A percentile compares a stretch with the other conserved stretches of the same genome.
These are phyloP conservation scores for Apodemia duryi DNA, from an alignment of 2,888 invertebrate species.

Conservation along the genomic window DNA sequence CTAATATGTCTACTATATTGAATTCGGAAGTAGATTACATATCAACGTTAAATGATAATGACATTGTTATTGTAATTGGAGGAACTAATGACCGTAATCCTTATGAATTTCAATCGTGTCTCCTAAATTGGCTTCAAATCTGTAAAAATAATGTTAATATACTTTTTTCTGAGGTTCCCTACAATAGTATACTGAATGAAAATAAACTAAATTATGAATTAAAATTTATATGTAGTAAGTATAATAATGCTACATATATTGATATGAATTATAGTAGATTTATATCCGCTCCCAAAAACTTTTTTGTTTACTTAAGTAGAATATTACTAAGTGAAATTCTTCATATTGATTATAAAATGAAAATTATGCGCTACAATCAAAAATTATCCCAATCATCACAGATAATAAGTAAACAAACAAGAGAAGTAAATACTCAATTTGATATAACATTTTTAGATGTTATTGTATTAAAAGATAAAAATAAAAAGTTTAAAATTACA, in stretches of 20 bases:
- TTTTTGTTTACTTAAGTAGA: background rate
- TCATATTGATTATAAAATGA: no score
- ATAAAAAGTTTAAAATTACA: no score
- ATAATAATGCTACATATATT: background rate
- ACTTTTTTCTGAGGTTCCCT: background rate
- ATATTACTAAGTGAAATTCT: background rate
- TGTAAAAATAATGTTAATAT: background rate
- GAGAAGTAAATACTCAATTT: no score
- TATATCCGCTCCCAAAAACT: background rate
- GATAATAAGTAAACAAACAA: no score
- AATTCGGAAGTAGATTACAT: background rate
- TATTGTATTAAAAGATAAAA: no score
- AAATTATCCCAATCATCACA: no score
- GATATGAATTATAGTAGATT: background rate
- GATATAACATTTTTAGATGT: no score
- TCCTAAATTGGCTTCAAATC: no score
- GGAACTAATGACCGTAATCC: background rate
- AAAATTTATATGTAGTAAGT: background rate
- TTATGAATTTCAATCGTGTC: background rate
- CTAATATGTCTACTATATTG: background rate
- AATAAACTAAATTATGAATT: slow-evolving; percentile 4
- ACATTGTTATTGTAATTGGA: background rate
- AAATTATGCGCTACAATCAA: no score
- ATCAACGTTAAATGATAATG: background rate
- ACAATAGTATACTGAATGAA: background rate